Evolutionary conservation across 2,797 vertebrate species (phyloP).

Genomic region (Gymnothorax javanicus): DNA sequence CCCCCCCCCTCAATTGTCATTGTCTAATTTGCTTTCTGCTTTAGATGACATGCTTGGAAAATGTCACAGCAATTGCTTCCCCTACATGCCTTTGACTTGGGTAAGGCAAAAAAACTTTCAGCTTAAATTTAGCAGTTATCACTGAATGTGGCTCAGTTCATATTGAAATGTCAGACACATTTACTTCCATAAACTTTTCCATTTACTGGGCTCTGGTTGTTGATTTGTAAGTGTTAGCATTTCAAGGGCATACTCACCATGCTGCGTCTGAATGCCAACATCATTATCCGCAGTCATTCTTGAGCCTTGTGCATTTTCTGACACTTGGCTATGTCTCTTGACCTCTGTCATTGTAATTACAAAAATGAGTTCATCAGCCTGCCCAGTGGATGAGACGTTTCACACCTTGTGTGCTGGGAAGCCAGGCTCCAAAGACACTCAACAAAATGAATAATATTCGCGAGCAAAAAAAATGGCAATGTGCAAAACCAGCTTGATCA

Average conservation of each 20-base stretch:
- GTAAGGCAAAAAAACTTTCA: conserved; percentile 57
- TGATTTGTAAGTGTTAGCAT: conserved; percentile 42
- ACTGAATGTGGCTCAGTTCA: conserved; percentile 52
- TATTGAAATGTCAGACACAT: conserved; percentile 69
- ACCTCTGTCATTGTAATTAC: conserved; percentile 8
- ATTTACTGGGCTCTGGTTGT: background rate
- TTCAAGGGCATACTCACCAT: conserved; percentile 30
- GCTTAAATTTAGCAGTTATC: conserved; percentile 50
- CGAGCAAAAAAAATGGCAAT: too few relatives aligned
- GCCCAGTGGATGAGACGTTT: background rate
- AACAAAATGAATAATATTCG: too few relatives aligned
- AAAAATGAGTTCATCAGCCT: conserved; percentile 8
- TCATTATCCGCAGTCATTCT: conserved; percentile 36
- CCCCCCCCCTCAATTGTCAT: too few relatives aligned
- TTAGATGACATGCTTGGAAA: conserved; percentile 56
- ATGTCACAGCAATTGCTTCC: conserved; percentile 56
- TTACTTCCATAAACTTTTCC: conserved; percentile 48
- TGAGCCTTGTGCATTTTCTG: conserved; percentile 11
- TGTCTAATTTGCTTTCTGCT: background rate
- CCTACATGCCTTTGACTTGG: conserved; percentile 53
- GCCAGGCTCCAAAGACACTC: conserved; percentile 16
- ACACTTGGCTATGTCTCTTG: background rate
- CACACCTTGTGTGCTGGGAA: conserved; percentile 3
- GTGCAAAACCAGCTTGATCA: too few relatives aligned
- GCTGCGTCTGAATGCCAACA: conserved; percentile 49